Percentiles rank a stretch among this genome's conserved stretches.
These are phyloP conservation scores for Gallirallus australis DNA, from an alignment of 2,797 vertebrate genomes.

Conservation along the genomic window DNA sequence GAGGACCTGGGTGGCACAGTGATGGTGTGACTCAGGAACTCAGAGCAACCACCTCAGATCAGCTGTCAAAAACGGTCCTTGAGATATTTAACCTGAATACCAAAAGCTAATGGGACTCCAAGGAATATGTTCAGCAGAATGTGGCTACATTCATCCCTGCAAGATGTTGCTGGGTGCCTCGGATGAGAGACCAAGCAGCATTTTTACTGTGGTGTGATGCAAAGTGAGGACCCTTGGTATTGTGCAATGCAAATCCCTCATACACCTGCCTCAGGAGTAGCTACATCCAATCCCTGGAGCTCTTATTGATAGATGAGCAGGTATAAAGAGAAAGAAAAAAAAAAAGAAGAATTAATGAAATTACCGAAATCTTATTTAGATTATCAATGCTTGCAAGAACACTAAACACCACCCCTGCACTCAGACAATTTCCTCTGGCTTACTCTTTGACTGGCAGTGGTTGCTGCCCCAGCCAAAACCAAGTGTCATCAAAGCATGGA, in stretches of 20 bases:
- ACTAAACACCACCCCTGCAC: background rate
- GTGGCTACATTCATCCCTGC: background rate
- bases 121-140: background rate
- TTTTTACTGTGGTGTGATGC: background rate
- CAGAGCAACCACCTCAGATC: background rate
- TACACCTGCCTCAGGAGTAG: background rate
- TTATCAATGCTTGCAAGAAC: background rate
- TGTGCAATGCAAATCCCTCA: background rate
- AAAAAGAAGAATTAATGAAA: background rate
- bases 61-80: background rate
- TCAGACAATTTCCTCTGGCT: background rate
- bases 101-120: background rate
- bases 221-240: background rate
- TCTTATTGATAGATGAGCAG: background rate
- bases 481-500: background rate
- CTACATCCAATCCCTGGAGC: background rate
- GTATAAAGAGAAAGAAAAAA: background rate
- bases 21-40: background rate
- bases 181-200: background rate
- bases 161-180: background rate
- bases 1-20: rapidly evolving
- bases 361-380: background rate
- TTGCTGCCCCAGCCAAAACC: background rate
- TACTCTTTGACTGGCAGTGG: background rate
- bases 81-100: background rate